Evolutionary conservation across 2,113 vertebrate species (phyloP).

Genomic region (Megaptera novaeangliae): DNA sequence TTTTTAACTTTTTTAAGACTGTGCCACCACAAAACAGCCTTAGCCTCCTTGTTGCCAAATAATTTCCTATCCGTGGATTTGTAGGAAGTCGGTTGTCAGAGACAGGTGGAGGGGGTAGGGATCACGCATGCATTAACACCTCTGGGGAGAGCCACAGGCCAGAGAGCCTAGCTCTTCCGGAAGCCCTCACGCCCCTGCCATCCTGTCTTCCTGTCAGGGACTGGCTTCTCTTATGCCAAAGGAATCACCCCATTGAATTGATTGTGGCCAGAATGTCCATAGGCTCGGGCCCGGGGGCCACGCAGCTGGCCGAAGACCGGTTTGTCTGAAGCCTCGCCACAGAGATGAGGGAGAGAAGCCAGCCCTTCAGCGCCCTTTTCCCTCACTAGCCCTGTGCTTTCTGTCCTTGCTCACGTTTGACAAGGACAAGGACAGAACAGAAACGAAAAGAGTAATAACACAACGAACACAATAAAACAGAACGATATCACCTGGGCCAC

Average conservation of each 20-base stretch:
- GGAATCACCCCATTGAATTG: slow-evolving; percentile 8
- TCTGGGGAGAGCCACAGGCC: not conserved
- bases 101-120: not conserved
- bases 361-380: not conserved
- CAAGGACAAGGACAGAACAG: not conserved
- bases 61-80: slow-evolving; percentile 49
- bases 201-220: not conserved
- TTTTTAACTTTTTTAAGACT: slow-evolving; percentile 63
- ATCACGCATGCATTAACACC: not conserved
- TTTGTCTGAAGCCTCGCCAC: not conserved
- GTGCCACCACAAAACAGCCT: slow-evolving; percentile 81
- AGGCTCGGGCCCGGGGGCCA: not conserved
- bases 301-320: not conserved
- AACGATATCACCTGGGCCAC: not conserved
- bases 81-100: slow-evolving; percentile 42
- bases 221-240: slow-evolving; percentile 68
- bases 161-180: not conserved
- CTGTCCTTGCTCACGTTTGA: not conserved
- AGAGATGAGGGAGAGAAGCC: not conserved
- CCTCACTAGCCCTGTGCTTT: not conserved
- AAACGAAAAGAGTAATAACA: not conserved
- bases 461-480: not conserved
- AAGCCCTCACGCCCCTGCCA: not conserved
- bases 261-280: not conserved
- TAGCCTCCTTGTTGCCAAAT: slow-evolving; percentile 78